phyloP scores from a whole-genome alignment of 2,113 vertebrate genomes.

The Melanerpes formicivorus region DNA sequence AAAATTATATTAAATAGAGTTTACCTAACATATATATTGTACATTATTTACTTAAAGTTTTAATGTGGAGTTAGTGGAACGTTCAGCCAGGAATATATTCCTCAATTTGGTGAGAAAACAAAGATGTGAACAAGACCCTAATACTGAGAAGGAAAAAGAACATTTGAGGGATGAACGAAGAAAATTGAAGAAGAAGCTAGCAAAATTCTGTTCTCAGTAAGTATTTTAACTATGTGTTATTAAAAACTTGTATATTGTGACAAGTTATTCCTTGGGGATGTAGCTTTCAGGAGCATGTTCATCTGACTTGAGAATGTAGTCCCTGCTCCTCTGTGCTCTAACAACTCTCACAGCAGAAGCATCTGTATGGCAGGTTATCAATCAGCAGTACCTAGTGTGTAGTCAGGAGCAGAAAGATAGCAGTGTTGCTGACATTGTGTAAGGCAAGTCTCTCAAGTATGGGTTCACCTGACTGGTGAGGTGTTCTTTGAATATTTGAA shows the following conservation, averaged over 20 bases:
- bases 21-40: not conserved
- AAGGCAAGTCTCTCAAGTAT: not conserved
- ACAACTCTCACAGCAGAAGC: not conserved
- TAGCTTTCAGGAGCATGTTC: not conserved
- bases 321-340: not conserved
- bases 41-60: constrained; percentile 36
- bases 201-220: constrained; percentile 14
- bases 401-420: not conserved
- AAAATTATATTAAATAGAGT: not conserved
- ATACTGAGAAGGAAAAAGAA: not conserved
- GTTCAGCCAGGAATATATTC: not conserved
- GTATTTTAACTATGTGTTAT: not conserved
- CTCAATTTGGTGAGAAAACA: not conserved
- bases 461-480: not conserved
- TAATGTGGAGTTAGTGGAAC: not conserved
- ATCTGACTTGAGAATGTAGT: not conserved
- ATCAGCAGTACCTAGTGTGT: no score
- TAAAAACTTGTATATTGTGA: not conserved
- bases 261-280: not conserved
- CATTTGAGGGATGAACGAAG: not conserved
- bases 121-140: not conserved
- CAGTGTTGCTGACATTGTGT: not conserved
- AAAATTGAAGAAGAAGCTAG: not conserved
- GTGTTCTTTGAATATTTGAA: not conserved
- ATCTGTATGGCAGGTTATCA: not conserved